Conservation (phyloP, 1,140 invertebrate species). For the Hormaphis cornu region DNA sequence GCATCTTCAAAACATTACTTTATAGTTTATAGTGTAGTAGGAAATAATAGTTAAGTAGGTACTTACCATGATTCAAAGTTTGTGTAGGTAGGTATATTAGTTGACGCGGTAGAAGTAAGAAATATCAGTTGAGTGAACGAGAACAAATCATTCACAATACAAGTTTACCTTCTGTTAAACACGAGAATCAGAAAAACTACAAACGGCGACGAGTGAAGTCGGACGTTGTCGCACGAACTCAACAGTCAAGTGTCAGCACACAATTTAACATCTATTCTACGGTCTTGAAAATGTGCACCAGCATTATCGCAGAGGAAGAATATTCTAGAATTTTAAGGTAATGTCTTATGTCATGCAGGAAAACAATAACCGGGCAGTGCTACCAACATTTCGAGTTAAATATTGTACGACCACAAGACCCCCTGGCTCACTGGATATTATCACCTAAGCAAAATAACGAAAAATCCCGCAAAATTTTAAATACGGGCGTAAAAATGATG, state of each 20-base stretch:
- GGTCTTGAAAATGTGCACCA: not conserved
- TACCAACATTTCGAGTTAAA: not conserved
- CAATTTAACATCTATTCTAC: no score
- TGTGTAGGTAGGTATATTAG: no score
- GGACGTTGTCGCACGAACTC: not conserved
- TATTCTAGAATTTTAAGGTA: slow-evolving; percentile 29
- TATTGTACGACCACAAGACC: no score
- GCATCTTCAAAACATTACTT: not conserved
- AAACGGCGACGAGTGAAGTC: not conserved
- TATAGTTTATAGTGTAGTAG: not conserved
- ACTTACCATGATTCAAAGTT: not conserved
- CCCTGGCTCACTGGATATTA: no score
- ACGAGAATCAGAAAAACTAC: not conserved
- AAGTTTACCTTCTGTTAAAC: not conserved
- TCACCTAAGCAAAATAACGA: no score
- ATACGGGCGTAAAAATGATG: no score
- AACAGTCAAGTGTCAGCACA: not conserved
- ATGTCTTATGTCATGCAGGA: not conserved
- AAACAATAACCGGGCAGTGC: slow-evolving; percentile 20
- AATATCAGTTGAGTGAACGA: not conserved
- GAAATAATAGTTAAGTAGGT: not conserved
- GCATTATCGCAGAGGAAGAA: not conserved
- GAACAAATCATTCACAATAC: not conserved
- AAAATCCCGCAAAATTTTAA: no score
- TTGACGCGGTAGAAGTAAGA: not conserved